phyloP scores from a whole-genome alignment of 2,888 invertebrate species.

The Zhuqinia jingwanae region DNA sequence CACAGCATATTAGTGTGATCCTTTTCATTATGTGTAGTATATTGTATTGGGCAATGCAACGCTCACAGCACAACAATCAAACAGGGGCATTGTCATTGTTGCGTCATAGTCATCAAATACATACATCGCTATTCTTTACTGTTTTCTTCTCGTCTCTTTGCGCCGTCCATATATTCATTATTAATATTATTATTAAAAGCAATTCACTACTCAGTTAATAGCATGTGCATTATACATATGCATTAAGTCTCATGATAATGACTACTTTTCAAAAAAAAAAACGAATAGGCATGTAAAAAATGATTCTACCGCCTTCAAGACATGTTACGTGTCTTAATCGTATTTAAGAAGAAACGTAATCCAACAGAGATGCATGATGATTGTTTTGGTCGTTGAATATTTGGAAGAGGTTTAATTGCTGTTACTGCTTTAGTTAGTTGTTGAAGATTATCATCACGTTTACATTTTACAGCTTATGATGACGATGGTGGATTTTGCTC shows the following conservation, averaged over 20 bases:
- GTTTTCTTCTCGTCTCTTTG: background rate
- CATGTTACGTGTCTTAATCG: too few species aligned
- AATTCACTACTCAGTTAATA: too few species aligned
- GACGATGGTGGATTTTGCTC: background rate
- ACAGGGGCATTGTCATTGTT: background rate
- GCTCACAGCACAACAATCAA: background rate
- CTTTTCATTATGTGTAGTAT: too few species aligned
- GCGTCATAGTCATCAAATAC: background rate
- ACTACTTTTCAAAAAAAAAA: background rate
- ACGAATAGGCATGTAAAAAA: background rate
- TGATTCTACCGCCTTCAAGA: background rate
- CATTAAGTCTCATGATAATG: background rate
- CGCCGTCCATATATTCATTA: too few species aligned
- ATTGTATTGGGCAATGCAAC: background rate
- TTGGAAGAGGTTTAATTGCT: conserved; percentile 19
- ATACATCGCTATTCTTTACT: background rate
- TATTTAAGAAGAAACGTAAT: too few species aligned
- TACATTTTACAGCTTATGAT: background rate
- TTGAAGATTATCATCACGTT: background rate
- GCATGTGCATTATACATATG: background rate
- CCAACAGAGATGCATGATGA: background rate
- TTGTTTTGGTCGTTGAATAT: conserved; percentile 8
- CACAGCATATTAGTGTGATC: too few species aligned
- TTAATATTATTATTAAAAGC: too few species aligned
- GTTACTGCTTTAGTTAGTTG: background rate